Evolutionary conservation across 2,888 invertebrate species (phyloP), one percentile per base, ranked within the genome.

Genomic region (Xestia sexstrigata): DNA sequence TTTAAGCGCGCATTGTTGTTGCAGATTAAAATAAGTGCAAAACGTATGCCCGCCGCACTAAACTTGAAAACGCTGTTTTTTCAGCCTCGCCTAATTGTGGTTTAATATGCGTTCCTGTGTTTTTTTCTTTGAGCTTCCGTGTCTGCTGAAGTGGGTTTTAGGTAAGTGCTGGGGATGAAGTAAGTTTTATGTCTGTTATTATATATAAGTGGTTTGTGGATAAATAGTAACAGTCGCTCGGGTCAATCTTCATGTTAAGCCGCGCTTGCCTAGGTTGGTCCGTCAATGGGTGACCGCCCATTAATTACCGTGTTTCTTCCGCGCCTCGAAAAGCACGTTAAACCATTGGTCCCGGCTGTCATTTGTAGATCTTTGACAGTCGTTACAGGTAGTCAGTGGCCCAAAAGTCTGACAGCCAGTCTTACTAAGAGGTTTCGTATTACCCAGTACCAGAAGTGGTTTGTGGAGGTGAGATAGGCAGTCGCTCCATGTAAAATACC

Each of bases 41-140:
- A 87, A 86, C 75, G 81, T 70, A 71, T 81, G 63, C 45, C 74
- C 79, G 73, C 78, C 78, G 81, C 76, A 88, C 87, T 88, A 83
- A 77, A 84, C 77, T 70, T 85, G 84, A 83, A 83, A 84, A 78
- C 75, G 78, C 84, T 86, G 84, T 87, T 83, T 89, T 81, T 83
- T 42, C 65, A 52, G 71, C 58, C 60, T 23, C 49, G 81, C 79
- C 86, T 87, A 90, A 89, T 84, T 85, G 85, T 88, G 81, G 85
- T 88, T 89, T 86, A 89, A 86, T 90, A 89, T 85, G 88, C 83
- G 88, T 88, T 86, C 84, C 81, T 83, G 81, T 81, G 73, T 78
- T 77, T 75, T 80, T 74, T 52, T 70, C 39, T 49, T 42, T 17
- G 1, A 68, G 11, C 62, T 66, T 74, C 58, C 35, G 15, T 42